Percentiles rank a stretch among this genome's conserved stretches.
Conservation (phyloP, 1,140 invertebrate genomes). For the Procambarus clarkii region DNA sequence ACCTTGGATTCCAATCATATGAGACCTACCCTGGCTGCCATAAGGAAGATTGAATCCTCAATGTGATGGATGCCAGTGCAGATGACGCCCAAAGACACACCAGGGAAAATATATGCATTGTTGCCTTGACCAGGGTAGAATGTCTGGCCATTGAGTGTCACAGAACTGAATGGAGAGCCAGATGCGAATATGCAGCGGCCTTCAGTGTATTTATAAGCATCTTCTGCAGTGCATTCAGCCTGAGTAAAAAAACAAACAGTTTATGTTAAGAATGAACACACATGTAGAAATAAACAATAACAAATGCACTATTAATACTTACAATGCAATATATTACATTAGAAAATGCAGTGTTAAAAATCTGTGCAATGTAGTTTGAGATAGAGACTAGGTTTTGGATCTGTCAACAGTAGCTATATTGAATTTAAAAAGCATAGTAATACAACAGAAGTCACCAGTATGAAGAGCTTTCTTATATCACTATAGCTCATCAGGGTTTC, state of each 20-base stretch:
- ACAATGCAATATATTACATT: no score
- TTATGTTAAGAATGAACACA: background rate
- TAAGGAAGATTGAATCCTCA: constrained; percentile 91
- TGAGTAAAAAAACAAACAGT: background rate
- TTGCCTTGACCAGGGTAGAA: constrained; percentile 95
- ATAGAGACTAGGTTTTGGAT: no score
- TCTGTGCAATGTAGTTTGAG: no score
- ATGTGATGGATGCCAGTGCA: constrained; percentile 91
- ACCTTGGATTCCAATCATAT: no score
- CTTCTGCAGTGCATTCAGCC: constrained; percentile 96
- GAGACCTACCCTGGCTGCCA: constrained; percentile 85
- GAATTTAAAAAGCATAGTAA: no score
- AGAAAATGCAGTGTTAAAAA: no score
- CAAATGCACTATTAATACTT: no score
- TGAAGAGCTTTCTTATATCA: no score
- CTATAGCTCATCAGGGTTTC: no score
- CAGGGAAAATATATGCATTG: constrained; percentile 98
- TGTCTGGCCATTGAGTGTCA: constrained; percentile 85
- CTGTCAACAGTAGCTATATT: no score
- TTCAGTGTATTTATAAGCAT: constrained; percentile 90
- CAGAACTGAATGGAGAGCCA: constrained; percentile 92
- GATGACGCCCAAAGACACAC: constrained; percentile 93
- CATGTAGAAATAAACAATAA: no score
- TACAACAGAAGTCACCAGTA: no score
- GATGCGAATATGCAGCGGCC: constrained; percentile 93